These are phyloP conservation scores for Phaethornis superciliosus DNA, from an alignment of 2,113 vertebrate genomes.

Conservation along the genomic window DNA sequence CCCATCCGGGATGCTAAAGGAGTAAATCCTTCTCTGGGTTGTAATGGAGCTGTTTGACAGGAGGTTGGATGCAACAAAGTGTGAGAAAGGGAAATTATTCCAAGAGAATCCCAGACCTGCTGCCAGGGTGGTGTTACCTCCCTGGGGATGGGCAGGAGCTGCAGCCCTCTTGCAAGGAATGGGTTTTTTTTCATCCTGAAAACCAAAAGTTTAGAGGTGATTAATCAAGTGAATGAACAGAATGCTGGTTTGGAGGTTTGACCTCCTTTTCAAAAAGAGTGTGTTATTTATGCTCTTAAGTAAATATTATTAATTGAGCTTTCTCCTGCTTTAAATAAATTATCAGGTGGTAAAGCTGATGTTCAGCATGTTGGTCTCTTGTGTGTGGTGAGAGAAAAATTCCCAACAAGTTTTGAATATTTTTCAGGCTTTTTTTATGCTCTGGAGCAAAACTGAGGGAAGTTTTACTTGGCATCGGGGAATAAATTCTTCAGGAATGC, in stretches of 20 bases:
- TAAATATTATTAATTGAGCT: neutral
- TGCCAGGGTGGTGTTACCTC: neutral
- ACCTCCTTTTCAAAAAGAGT: neutral
- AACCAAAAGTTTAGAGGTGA: neutral
- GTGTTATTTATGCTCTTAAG: neutral
- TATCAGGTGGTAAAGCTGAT: neutral
- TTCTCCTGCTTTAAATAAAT: neutral
- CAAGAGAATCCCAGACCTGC: neutral
- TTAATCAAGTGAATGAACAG: neutral
- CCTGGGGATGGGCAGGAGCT: neutral
- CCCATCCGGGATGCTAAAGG: neutral
- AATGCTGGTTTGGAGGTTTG: neutral
- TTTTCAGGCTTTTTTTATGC: neutral
- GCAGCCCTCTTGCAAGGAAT: neutral
- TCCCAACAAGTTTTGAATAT: neutral
- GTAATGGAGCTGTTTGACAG: neutral
- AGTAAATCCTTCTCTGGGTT: neutral
- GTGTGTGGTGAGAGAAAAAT: neutral
- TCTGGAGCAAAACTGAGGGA: neutral
- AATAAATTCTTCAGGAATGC: neutral
- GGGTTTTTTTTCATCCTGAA: neutral
- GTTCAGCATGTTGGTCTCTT: neutral
- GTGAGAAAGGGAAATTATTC: neutral
- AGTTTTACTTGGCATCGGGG: neutral
- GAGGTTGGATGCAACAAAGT: neutral